These are phyloP conservation scores for Poecile atricapillus DNA, from an alignment of 2,113 vertebrate genomes.

Conservation along the genomic window DNA sequence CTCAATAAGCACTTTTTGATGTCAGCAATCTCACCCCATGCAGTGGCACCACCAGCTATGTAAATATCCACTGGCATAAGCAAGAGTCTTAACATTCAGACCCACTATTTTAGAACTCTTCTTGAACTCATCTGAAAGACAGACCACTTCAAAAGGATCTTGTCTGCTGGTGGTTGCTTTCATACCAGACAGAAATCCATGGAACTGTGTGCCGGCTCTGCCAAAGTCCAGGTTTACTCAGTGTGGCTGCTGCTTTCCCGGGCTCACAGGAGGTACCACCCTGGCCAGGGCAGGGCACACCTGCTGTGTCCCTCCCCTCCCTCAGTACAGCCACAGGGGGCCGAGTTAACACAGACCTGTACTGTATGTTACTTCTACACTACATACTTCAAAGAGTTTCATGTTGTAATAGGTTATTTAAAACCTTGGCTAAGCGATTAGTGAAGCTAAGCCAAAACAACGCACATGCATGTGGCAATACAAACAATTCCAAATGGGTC, in stretches of 20 bases:
- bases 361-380: background rate
- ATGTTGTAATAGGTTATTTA: background rate
- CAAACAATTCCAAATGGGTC: background rate
- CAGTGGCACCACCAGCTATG: background rate
- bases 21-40: background rate
- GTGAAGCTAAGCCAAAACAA: background rate
- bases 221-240: background rate
- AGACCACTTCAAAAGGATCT: conserved; percentile 30
- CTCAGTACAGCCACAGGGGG: background rate
- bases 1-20: background rate
- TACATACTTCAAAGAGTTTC: background rate
- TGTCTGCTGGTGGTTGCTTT: background rate
- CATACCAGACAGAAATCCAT: background rate
- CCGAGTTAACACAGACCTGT: background rate
- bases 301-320: accelerated
- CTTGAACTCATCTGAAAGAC: conserved; percentile 22
- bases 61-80: background rate
- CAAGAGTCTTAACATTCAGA: background rate
- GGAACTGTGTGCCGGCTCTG: background rate
- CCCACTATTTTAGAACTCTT: background rate
- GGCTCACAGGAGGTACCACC: background rate
- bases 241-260: accelerated
- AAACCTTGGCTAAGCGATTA: background rate
- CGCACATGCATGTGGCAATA: background rate
- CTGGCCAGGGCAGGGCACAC: background rate